These are phyloP conservation scores for Ceuthmochares aereus DNA, from an alignment of 2,113 vertebrate genomes.

Conservation along the genomic window DNA sequence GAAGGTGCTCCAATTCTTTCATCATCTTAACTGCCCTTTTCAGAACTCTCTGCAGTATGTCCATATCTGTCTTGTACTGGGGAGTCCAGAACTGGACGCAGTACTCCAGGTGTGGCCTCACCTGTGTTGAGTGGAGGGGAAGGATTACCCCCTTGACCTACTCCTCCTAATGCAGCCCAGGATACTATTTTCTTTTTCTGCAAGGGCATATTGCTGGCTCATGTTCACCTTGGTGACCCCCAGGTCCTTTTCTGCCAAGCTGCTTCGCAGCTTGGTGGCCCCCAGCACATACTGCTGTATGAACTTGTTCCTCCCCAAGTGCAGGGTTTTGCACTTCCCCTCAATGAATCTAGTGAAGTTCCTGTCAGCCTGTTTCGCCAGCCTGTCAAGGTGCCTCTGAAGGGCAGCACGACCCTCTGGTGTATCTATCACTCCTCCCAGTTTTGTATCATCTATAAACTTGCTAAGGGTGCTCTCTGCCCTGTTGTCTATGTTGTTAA, in stretches of 20 bases:
- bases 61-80: neutral
- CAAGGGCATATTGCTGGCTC: neutral
- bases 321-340: too few species aligned
- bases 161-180: neutral
- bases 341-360: too few species aligned
- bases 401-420: too few species aligned
- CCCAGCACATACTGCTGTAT: too few species aligned
- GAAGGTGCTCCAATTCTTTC: neutral
- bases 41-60: neutral
- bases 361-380: too few species aligned
- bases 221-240: neutral
- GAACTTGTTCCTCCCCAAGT: too few species aligned
- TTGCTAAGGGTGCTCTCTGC: neutral
- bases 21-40: neutral
- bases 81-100: neutral
- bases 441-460: too few species aligned
- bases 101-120: neutral
- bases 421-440: too few species aligned
- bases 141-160: neutral
- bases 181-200: neutral
- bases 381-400: too few species aligned
- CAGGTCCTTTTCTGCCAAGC: neutral
- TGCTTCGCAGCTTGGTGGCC: neutral
- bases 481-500: neutral
- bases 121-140: neutral